Conservation (phyloP, 2,888 invertebrate species). For the Lasioglossum lativentre region DNA sequence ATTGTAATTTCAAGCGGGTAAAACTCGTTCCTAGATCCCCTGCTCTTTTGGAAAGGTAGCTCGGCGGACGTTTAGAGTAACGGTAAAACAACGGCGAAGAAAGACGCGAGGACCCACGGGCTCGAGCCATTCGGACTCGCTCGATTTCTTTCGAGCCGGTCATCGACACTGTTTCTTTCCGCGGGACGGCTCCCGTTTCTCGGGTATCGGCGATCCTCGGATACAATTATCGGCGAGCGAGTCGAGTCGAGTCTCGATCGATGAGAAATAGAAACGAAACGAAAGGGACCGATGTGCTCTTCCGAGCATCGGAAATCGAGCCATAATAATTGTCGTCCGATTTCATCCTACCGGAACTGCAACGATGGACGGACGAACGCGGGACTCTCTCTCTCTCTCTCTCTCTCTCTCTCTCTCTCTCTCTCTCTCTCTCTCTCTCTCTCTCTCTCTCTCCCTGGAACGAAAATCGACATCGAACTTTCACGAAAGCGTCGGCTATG, state of each 20-base stretch:
- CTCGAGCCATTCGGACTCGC: slow-evolving; percentile 62
- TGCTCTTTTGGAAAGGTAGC: slow-evolving; percentile 79
- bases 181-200: slow-evolving; percentile 30
- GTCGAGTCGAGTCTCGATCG: background rate
- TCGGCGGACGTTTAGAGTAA: slow-evolving; percentile 75
- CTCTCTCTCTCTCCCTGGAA: background rate
- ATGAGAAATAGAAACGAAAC: background rate
- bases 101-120: slow-evolving; percentile 66
- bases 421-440: slow-evolving; percentile 5
- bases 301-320: background rate
- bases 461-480: slow-evolving; percentile 53
- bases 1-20: slow-evolving; percentile 73
- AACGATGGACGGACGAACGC: background rate
- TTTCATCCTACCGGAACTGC: slow-evolving; percentile 34
- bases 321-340: background rate
- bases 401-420: background rate
- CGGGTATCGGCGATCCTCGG: background rate
- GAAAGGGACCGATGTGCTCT: background rate
- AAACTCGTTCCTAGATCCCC: slow-evolving; percentile 80
- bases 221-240: background rate
- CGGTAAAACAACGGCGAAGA: slow-evolving; percentile 78
- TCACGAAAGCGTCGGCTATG: slow-evolving; percentile 64
- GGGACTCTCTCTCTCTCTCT: slow-evolving; percentile 1
- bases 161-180: slow-evolving; percentile 68
- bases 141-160: slow-evolving; percentile 65